Conservation (phyloP, 92 coral and sea anemone species). For the Pocillopora grandis region DNA sequence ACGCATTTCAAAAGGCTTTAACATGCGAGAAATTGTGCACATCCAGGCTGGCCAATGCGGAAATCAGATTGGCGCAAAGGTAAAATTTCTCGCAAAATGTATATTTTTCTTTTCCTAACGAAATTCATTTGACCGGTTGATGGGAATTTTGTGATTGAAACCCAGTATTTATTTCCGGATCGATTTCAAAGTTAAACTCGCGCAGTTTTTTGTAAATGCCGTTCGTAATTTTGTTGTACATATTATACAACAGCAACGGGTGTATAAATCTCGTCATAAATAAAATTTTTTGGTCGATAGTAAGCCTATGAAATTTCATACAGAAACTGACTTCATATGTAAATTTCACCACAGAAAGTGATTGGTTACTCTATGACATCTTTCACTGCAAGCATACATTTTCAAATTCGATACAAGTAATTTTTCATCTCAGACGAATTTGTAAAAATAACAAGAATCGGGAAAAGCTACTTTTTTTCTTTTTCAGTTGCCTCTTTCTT, state of each 20-base stretch:
- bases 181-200: neutral
- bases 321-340: slow-evolving; percentile 1
- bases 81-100: neutral
- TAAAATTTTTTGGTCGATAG: neutral
- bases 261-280: too few species aligned
- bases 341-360: neutral
- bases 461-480: neutral
- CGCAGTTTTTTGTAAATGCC: neutral
- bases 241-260: too few species aligned
- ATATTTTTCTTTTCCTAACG: neutral
- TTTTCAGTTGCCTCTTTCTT: neutral
- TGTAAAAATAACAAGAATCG: neutral
- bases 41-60: slow-evolving; percentile 96
- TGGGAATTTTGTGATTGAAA: neutral
- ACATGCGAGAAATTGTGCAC: slow-evolving; percentile 92
- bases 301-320: neutral
- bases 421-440: neutral
- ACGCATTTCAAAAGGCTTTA: neutral
- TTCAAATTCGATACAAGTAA: neutral
- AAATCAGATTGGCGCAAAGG: slow-evolving; percentile 96
- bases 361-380: neutral
- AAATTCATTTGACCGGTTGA: neutral
- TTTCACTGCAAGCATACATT: neutral
- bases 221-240: neutral
- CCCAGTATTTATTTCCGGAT: neutral